Conservation (phyloP, 1,140 invertebrate genomes). For the Lordiphosa collinella region DNA sequence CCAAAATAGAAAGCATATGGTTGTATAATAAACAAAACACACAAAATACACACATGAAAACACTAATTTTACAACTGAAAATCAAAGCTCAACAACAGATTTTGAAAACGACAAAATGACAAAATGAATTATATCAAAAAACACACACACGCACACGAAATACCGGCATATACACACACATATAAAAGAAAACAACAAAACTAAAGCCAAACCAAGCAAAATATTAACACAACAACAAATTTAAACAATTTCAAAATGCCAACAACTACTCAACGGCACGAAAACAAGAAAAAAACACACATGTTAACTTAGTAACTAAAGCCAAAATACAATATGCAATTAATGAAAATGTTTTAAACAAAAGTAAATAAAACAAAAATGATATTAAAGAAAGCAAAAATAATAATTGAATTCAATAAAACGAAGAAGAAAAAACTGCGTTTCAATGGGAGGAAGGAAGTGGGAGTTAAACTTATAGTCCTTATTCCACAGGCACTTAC, state of each 20-base stretch:
- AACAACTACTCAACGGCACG: constrained; percentile 39
- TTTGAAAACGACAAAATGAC: too few relatives aligned
- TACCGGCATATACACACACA: neutral
- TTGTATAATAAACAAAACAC: constrained; percentile 17
- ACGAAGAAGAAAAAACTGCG: too few relatives aligned
- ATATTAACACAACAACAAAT: constrained; percentile 5
- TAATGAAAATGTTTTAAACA: constrained; percentile 63
- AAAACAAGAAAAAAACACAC: constrained; percentile 12
- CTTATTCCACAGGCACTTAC: too few relatives aligned
- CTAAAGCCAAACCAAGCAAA: constrained; percentile 18
- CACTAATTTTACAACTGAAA: neutral
- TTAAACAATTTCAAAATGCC: constrained; percentile 26
- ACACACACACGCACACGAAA: neutral
- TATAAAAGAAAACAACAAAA: constrained; percentile 15
- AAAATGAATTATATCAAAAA: constrained; percentile 9
- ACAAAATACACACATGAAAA: neutral
- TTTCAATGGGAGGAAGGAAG: too few relatives aligned
- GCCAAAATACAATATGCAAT: constrained; percentile 51
- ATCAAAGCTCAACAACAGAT: neutral
- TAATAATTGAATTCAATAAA: neutral
- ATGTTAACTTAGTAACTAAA: constrained; percentile 59
- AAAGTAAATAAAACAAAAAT: constrained; percentile 19
- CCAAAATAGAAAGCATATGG: constrained; percentile 13
- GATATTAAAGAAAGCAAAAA: constrained; percentile 13
- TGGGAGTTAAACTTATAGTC: too few relatives aligned